phyloP scores from a whole-genome alignment of 92 coral and sea anemone genomes.

The Nematostella vectensis region DNA sequence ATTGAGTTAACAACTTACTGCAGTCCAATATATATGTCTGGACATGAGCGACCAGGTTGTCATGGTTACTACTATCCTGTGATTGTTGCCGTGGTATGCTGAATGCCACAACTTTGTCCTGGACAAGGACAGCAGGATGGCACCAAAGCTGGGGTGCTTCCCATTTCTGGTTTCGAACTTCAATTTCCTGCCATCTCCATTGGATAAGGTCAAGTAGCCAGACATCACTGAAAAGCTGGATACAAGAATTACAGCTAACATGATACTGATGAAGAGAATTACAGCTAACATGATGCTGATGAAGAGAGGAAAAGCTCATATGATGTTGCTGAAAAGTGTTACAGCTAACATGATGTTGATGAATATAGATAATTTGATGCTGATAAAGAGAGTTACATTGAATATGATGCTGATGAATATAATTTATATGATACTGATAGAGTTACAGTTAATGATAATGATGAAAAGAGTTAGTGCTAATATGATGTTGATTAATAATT shows the following conservation, averaged over 20 bases:
- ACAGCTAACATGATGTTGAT: background rate
- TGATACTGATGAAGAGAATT: background rate
- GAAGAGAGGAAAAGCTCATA: background rate
- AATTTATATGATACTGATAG: too few species aligned
- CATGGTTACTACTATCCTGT: conserved; percentile 7
- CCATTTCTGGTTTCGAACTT: conserved; percentile 43
- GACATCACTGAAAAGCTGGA: conserved; percentile 79
- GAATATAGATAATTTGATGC: background rate
- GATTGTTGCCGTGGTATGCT: conserved; percentile 49
- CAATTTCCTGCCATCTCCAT: conserved; percentile 88
- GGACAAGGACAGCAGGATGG: conserved; percentile 72
- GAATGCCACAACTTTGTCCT: conserved; percentile 58
- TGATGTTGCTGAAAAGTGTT: background rate
- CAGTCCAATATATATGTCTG: conserved; percentile 70
- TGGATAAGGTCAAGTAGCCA: conserved; percentile 74
- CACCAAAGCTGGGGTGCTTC: conserved; percentile 98
- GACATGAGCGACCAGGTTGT: conserved; percentile 21
- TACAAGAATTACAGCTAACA: conserved; percentile 3
- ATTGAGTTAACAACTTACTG: conserved; percentile 42
- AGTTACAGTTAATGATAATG: too few species aligned
- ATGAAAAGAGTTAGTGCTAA: too few species aligned
- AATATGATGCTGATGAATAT: too few species aligned
- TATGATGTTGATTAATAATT: too few species aligned
- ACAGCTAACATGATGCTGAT: background rate
- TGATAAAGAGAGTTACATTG: background rate